These are phyloP conservation scores for Hedychridium roseum DNA, from an alignment of 2,888 invertebrate genomes.

Conservation along the genomic window DNA sequence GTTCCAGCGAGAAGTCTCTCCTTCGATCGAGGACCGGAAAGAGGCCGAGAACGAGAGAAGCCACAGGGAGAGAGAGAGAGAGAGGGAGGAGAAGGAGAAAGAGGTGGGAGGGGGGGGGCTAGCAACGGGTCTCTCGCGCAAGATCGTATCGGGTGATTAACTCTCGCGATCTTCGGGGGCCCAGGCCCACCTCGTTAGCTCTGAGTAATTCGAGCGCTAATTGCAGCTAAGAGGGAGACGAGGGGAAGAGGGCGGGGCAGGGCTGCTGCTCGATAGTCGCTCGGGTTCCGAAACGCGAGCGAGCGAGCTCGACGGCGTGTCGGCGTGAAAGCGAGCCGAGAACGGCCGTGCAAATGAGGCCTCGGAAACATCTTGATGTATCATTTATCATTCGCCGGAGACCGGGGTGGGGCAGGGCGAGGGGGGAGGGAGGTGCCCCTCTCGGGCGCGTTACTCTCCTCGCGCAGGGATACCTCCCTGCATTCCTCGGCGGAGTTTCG, in stretches of 20 bases:
- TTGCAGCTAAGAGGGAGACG: conserved; percentile 51
- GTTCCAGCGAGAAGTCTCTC: conserved; percentile 18
- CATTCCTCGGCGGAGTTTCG: too few relatives aligned
- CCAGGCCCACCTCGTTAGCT: conserved; percentile 56
- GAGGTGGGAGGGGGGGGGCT: conserved; percentile 7
- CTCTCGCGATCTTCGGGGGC: conserved; percentile 50
- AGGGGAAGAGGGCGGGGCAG: conserved; percentile 4
- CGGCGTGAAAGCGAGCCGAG: conserved; percentile 39
- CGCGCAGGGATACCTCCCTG: too few relatives aligned
- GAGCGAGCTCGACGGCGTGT: conserved; percentile 31
- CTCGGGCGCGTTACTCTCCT: too few relatives aligned
- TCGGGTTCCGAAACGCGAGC: conserved; percentile 28
- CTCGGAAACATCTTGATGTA: conserved; percentile 43
- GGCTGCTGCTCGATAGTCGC: conserved; percentile 21
- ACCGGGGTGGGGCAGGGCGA: too few relatives aligned
- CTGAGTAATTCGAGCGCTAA: conserved; percentile 62
- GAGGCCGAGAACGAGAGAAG: conserved; percentile 3
- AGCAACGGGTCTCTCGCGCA: conserved; percentile 31
- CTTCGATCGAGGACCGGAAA: not conserved
- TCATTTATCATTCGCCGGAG: conserved; percentile 44
- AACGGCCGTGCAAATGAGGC: conserved; percentile 43
- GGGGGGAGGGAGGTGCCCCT: too few relatives aligned
- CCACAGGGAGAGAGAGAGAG: conserved; percentile 6
- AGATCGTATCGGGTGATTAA: conserved; percentile 60
- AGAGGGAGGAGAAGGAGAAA: conserved; percentile 11